Evolutionary conservation across 2,797 vertebrate genomes (phyloP), one percentile per base, ranked within the genome.

Genomic region (Rachycentron canadum): DNA sequence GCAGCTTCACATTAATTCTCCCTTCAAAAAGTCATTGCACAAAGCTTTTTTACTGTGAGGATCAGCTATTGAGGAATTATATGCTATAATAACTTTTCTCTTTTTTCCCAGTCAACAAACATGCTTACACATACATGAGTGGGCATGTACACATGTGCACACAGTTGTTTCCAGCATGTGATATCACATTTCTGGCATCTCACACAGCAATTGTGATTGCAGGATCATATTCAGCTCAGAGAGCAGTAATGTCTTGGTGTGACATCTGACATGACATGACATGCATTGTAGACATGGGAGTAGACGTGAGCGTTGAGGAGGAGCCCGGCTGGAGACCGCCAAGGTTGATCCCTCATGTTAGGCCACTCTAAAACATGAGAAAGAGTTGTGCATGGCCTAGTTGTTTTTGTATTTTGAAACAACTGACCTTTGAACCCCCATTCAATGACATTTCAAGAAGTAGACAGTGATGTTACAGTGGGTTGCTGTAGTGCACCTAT

Each of bases 111-210:
- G 9, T 1, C 14, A 45, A 69, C 41, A 38, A 34, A 45, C 34
- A 41, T 60, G 61, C 67, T 52, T 26, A 13, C 38, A 75, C 3
- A 13, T 45, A 23, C 36, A 23, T 36, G 14, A 47, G 21, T 2
- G 65, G 50, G 14, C 76, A 76, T 45, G 50, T 57, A 55, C 57
- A 53, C 56, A 71, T 25, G 32, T 47, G 21, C 60, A 59, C 40
- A 55, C 71, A 77, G 43, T 84, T 88, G 83, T 82, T 89, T 85
- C 52, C 76, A 79, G 45, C 53, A 76, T 80, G 63, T 83, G 79
- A 81, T 75, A 75, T 86, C 59, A 79, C 84, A 83, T 90, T 84
- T 84, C 57, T 81, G 74, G 76, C 60, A 65, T 81, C 53, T 75
- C 60, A 10, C 68, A 60, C 32, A 40, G 61, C 66, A 66, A 78